phyloP scores from a whole-genome alignment of 1,140 invertebrate species.

The Pseudomyrmex dendroicus region DNA sequence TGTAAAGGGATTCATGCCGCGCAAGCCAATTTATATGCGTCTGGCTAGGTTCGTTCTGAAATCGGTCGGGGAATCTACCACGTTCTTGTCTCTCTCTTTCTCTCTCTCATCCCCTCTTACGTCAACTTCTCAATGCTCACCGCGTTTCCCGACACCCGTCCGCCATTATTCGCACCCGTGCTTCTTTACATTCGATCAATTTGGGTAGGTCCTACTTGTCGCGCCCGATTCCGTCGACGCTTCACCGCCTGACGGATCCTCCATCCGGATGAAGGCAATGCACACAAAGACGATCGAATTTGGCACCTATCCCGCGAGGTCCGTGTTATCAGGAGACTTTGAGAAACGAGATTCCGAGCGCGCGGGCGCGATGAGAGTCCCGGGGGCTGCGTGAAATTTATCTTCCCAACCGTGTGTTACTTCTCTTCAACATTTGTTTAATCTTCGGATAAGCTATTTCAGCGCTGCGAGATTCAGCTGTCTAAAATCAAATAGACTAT shows the following conservation, averaged over 20 bases:
- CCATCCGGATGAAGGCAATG: background rate
- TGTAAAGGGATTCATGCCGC: slow-evolving; percentile 71
- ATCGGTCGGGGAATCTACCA: slow-evolving; percentile 50
- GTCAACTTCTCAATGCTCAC: too few species aligned
- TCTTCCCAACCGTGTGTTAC: background rate
- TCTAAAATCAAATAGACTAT: slow-evolving; percentile 21
- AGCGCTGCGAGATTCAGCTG: background rate
- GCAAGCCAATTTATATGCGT: slow-evolving; percentile 73
- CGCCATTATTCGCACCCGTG: slow-evolving; percentile 33
- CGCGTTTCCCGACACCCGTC: background rate
- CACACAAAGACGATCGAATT: slow-evolving; percentile 25
- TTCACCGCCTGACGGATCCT: slow-evolving; percentile 2
- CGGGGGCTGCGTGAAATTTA: background rate
- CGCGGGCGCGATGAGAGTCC: background rate
- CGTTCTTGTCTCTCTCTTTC: background rate
- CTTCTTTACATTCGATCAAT: slow-evolving; percentile 58
- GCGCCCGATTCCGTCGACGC: background rate
- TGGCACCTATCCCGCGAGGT: slow-evolving; percentile 7
- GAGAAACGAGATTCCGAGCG: background rate
- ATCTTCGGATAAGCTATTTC: background rate
- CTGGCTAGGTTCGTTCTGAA: slow-evolving; percentile 67
- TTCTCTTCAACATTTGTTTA: background rate
- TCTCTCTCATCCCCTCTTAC: background rate
- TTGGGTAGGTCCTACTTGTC: slow-evolving; percentile 14
- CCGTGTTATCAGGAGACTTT: background rate